Evolutionary conservation across 2,113 vertebrate genomes (phyloP).

Genomic region (Melanerpes formicivorus): DNA sequence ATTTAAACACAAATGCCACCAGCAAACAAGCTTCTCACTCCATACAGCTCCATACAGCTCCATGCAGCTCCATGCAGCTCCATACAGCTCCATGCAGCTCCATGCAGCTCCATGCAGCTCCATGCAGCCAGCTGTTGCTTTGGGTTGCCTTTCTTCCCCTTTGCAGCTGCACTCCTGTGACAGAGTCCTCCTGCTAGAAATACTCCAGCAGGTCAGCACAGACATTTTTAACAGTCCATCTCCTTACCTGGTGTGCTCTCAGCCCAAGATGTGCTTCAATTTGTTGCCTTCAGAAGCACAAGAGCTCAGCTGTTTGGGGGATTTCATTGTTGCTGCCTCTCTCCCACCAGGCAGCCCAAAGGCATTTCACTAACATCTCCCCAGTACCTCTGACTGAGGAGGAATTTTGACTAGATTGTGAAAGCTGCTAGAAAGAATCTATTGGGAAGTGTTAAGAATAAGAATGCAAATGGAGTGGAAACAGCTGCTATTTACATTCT

Average conservation of each 20-base stretch:
- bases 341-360: constrained; percentile 1
- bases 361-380: constrained; percentile 17
- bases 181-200: background rate
- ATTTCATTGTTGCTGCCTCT: background rate
- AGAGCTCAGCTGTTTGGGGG: background rate
- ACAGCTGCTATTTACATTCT: constrained; percentile 31
- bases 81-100: background rate
- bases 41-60: background rate
- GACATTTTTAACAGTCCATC: background rate
- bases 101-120: background rate
- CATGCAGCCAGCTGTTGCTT: background rate
- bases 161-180: background rate
- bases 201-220: background rate
- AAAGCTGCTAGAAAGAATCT: constrained; percentile 26
- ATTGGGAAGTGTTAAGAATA: background rate
- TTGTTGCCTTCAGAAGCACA: background rate
- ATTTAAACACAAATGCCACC: background rate
- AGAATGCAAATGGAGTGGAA: constrained; percentile 45
- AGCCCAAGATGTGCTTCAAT: background rate
- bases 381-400: background rate
- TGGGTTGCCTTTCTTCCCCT: background rate
- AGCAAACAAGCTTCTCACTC: background rate
- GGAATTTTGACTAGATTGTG: constrained; percentile 22
- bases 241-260: background rate
- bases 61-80: too few relatives aligned